These are phyloP conservation scores for Campoletis sonorensis DNA, from an alignment of 1,140 invertebrate genomes.

Conservation along the genomic window DNA sequence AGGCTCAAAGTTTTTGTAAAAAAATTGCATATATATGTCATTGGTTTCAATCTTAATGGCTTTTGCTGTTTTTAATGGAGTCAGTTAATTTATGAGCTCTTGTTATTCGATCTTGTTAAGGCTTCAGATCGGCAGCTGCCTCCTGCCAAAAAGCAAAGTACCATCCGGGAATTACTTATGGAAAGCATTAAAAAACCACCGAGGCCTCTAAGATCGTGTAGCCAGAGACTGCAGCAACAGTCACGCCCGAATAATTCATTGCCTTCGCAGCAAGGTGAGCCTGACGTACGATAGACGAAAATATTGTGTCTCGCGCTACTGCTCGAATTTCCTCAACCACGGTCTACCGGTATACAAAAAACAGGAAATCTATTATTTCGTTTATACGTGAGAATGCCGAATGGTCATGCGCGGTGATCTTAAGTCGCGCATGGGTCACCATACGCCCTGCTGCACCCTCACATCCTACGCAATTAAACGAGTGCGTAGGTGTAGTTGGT, in stretches of 20 bases:
- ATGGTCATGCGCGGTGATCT: too few relatives aligned
- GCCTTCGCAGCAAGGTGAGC: constrained; percentile 38
- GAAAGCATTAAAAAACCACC: constrained; percentile 91
- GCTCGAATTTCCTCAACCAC: too few relatives aligned
- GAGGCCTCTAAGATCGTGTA: constrained; percentile 80
- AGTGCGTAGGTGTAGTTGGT: too few relatives aligned
- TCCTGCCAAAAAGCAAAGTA: constrained; percentile 82
- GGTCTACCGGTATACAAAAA: background rate
- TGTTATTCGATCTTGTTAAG: constrained; percentile 74
- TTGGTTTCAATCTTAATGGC: too few relatives aligned
- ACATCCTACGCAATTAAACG: too few relatives aligned
- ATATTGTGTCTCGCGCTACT: background rate
- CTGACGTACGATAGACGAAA: background rate
- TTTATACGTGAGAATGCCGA: background rate
- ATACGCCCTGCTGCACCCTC: too few relatives aligned
- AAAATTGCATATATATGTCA: too few relatives aligned
- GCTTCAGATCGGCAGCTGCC: constrained; percentile 92
- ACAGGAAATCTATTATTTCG: constrained; percentile 9
- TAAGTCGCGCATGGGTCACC: too few relatives aligned
- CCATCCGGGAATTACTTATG: constrained; percentile 90
- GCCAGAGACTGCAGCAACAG: constrained; percentile 44
- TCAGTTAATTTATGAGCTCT: constrained; percentile 14
- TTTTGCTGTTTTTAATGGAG: too few relatives aligned
- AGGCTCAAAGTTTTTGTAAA: too few relatives aligned
- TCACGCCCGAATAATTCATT: constrained; percentile 24